Evolutionary conservation across 2,888 invertebrate genomes (phyloP).

Genomic region (Drosophila atroscutellata): DNA sequence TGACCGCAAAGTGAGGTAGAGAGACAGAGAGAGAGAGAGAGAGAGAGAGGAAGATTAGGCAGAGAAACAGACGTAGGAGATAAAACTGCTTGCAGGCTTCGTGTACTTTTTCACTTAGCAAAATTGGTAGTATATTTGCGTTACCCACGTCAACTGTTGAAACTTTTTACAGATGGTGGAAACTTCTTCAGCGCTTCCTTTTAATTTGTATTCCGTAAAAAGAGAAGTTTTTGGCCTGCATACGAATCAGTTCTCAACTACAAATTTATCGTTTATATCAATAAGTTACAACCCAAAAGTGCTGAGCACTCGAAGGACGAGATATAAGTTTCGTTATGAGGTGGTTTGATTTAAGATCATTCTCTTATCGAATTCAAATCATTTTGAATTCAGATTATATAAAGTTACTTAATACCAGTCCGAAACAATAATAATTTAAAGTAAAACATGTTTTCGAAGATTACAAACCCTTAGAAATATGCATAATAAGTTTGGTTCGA

Average conservation of each 20-base stretch:
- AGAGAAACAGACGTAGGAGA: not conserved
- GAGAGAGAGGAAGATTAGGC: not conserved
- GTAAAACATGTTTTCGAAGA: not conserved
- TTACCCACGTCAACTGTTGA: constrained; percentile 5
- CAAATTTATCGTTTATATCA: not conserved
- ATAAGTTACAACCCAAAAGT: not conserved
- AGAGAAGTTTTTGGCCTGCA: not conserved
- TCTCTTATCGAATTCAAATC: not conserved
- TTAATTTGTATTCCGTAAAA: constrained; percentile 4
- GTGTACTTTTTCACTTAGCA: constrained; percentile 22
- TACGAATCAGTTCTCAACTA: not conserved
- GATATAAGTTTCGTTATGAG: not conserved
- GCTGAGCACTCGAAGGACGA: not conserved
- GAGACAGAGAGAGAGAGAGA: not conserved
- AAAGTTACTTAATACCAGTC: not conserved
- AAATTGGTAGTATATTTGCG: constrained; percentile 15
- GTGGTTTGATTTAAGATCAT: not conserved
- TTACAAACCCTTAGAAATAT: not conserved
- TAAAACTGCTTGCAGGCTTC: constrained; percentile 14
- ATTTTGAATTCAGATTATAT: not conserved
- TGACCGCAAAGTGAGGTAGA: constrained; percentile 19
- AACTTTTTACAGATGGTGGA: constrained; percentile 4
- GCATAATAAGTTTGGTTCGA: not conserved
- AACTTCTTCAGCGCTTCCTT: not conserved
- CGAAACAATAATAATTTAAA: not conserved